Percentiles rank a stretch among this genome's conserved stretches.
Evolutionary conservation across 2,888 invertebrate species (phyloP).

Genomic region (Nasonovia ribisnigri): DNA sequence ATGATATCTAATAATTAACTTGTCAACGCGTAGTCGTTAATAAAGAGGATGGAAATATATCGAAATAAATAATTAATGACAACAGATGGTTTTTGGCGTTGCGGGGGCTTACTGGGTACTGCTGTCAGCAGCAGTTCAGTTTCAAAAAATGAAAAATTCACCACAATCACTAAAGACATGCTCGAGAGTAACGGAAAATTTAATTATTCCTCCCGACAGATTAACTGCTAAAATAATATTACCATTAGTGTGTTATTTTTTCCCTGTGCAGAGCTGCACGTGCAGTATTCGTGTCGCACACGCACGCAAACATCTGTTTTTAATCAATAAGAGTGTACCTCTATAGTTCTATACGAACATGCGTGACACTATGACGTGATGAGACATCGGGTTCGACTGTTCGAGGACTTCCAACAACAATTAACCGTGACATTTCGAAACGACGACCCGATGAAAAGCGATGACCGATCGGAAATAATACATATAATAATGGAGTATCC

Average conservation of each 20-base stretch:
- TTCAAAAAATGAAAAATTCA: neutral
- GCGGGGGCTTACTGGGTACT: neutral
- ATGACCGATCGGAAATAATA: neutral
- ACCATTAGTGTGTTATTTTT: neutral
- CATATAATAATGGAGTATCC: neutral
- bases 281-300: neutral
- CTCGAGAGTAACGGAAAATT: neutral
- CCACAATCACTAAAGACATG: neutral
- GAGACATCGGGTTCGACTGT: neutral
- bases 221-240: neutral
- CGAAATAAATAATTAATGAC: neutral
- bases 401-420: neutral
- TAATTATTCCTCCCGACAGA: neutral
- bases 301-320: constrained; percentile 24
- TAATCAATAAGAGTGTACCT: constrained; percentile 33
- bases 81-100: neutral
- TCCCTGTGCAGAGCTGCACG: neutral
- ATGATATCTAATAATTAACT: neutral
- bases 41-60: too few species aligned
- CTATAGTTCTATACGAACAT: neutral
- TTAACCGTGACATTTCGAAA: neutral
- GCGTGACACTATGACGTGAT: neutral
- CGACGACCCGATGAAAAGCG: neutral
- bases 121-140: neutral
- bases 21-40: neutral